phyloP scores from a whole-genome alignment of 2,888 invertebrate species.

The Megamerina dolium region DNA sequence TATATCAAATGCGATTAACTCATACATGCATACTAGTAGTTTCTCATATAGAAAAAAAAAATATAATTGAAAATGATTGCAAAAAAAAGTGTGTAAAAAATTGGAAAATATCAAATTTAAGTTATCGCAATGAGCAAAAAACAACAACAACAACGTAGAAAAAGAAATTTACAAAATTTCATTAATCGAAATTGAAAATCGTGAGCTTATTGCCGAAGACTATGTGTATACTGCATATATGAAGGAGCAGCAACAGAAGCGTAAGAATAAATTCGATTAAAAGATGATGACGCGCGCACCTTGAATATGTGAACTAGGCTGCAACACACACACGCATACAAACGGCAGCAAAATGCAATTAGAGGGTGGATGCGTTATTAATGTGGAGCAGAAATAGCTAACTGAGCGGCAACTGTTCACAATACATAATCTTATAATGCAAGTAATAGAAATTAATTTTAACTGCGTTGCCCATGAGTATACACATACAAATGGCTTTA shows the following conservation, averaged over 20 bases:
- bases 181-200: slow-evolving; percentile 40
- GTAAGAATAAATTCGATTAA: no score
- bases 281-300: no score
- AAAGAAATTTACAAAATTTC: background rate
- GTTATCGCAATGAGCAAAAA: background rate
- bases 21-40: no score
- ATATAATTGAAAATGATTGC: no score
- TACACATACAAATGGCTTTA: no score
- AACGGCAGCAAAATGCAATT: slow-evolving; percentile 38
- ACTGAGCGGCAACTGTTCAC: background rate
- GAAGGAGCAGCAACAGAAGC: background rate
- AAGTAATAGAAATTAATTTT: no score
- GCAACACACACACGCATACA: background rate
- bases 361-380: slow-evolving; percentile 50
- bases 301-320: no score
- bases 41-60: background rate
- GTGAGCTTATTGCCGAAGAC: slow-evolving; percentile 31
- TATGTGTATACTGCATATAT: no score
- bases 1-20: no score
- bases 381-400: slow-evolving; percentile 38
- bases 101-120: slow-evolving; percentile 9
- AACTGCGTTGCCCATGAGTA: no score
- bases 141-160: background rate
- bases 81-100: background rate
- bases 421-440: slow-evolving; percentile 5